Evolutionary conservation across 2,113 vertebrate genomes (phyloP), one percentile per base, ranked within the genome.

Genomic region (Hemiprocne comata): DNA sequence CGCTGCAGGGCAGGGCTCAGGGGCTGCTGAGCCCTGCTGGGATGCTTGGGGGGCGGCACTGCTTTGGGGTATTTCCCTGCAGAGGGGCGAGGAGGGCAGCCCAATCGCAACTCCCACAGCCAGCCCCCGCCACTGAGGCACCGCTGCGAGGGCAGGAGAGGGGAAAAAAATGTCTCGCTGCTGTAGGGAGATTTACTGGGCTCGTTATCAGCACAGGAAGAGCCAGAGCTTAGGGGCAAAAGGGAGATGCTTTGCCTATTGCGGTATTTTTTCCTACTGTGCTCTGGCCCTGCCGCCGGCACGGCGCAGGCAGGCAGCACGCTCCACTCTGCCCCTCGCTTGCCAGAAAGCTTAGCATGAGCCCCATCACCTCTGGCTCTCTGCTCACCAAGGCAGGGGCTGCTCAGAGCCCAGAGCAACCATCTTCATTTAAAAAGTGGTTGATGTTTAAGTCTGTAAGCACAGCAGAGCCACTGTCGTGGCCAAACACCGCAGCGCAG

Each of bases 191-290:
- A 91, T 93, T 95, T 90, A 89, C 55, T 73, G 67, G 60, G 70
- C 62, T 86, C 2, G 42, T 96, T 95, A 95, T 97, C 94, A 97
- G 94, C 89, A 91, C 78, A 93, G 94, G 93, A 95, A 91, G 93
- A 95, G 91, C 89, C 5, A 20, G 91, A 83, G 95, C 94, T 95
- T 71, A 95, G 93, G 82, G 89, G 94, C 55, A 95, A 95, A 96
- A 1, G 76, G 50, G 87, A 93, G 93, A 94, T 95, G 88, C 90
- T 95, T 96, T 88, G 75, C 90, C 72, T 90, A 62, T 90, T 95
- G 94, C 48, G 19, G 69, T 93, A 61, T 93, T 93, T 96, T 96
- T 95, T 95, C 95, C 94, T 94, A 91, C 77, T 2, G 23, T 4
- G 64, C 83, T 76, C 80, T 28, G 23, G 55, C 40, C 58, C 36